Percentiles rank a stretch among this genome's conserved stretches.
These are phyloP conservation scores for Spodoptera frugiperda DNA, from an alignment of 1,140 invertebrate genomes.

Conservation along the genomic window DNA sequence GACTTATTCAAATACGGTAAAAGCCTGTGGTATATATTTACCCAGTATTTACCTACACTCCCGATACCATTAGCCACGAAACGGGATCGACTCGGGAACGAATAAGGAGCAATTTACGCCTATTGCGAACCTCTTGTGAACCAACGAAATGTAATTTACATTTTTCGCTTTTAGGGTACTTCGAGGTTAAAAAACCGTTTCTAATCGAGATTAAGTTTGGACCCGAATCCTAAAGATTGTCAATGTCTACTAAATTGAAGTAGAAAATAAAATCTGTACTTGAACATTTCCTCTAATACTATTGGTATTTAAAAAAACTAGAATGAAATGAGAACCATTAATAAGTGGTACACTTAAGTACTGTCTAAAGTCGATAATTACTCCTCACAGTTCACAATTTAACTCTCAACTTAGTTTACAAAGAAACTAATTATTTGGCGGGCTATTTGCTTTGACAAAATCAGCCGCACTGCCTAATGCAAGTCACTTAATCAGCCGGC, in stretches of 20 bases:
- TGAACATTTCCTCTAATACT: background rate
- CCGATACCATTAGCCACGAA: slow-evolving; percentile 48
- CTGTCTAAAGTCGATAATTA: background rate
- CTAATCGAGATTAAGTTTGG: slow-evolving; percentile 4
- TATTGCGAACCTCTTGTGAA: slow-evolving; percentile 42
- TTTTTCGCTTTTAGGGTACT: slow-evolving; percentile 18
- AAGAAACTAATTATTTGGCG: slow-evolving; percentile 36
- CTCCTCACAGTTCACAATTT: background rate
- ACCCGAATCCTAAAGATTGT: slow-evolving; percentile 9
- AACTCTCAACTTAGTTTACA: slow-evolving; percentile 2
- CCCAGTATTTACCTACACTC: slow-evolving; percentile 47
- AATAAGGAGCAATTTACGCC: slow-evolving; percentile 48
- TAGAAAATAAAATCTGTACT: background rate
- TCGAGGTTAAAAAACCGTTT: background rate
- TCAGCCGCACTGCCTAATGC: slow-evolving; percentile 36
- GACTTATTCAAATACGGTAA: slow-evolving; percentile 55
- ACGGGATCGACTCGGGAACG: slow-evolving; percentile 37
- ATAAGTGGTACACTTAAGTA: too few species aligned
- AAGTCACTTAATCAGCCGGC: slow-evolving; percentile 48
- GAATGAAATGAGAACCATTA: background rate
- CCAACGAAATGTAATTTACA: slow-evolving; percentile 35
- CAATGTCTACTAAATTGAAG: background rate
- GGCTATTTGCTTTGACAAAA: slow-evolving; percentile 45
- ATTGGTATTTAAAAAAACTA: background rate
- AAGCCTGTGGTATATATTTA: slow-evolving; percentile 48